Percentiles rank a stretch among this genome's conserved stretches.
Evolutionary conservation across 1,140 invertebrate genomes (phyloP).

Genomic region (Sarcophaga peregrina): DNA sequence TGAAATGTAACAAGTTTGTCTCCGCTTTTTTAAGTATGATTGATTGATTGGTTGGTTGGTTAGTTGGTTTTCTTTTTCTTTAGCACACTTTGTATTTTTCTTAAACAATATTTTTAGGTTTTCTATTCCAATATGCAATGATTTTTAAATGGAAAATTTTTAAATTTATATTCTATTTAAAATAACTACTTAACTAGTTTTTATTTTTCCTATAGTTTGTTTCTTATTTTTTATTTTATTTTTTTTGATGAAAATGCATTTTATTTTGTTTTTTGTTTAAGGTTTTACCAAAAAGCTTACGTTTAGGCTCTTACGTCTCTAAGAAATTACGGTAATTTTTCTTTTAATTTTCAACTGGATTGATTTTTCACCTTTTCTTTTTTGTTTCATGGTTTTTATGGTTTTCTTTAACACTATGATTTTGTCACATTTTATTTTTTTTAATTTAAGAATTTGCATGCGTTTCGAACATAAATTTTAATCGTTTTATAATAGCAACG

Average conservation of each 20-base stretch:
- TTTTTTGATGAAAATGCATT: conserved; percentile 14
- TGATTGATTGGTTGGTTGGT: no score
- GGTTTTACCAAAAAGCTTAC: background rate
- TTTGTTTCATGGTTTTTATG: background rate
- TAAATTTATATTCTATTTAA: background rate
- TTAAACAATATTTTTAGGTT: background rate
- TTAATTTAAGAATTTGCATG: no score
- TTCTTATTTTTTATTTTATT: background rate
- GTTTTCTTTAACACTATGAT: background rate
- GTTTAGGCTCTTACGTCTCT: background rate
- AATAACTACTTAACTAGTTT: background rate
- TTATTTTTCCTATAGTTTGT: background rate
- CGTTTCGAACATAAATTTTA: no score
- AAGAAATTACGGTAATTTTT: background rate
- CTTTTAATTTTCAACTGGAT: background rate
- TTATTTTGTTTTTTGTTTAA: background rate
- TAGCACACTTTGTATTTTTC: background rate
- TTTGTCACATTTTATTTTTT: background rate
- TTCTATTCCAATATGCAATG: background rate
- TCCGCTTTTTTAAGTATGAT: no score
- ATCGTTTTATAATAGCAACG: no score
- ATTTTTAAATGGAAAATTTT: background rate
- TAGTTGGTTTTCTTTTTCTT: background rate
- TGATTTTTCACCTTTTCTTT: no score
- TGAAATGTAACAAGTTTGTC: no score